phyloP scores from a whole-genome alignment of 2,888 invertebrate species.

The Ametastegia equiseti region DNA sequence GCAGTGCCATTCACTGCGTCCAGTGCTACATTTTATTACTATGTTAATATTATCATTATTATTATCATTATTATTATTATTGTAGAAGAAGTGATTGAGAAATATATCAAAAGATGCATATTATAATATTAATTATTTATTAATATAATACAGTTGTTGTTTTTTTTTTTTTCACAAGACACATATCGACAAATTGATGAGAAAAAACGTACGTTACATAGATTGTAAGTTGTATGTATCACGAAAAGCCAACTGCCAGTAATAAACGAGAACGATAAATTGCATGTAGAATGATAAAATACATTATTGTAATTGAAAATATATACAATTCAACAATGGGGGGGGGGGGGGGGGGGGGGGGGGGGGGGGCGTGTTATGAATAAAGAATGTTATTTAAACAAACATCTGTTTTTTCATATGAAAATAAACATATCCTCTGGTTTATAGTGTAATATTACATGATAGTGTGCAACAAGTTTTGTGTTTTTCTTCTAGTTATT shows the following conservation, averaged over 20 bases:
- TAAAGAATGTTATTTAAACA: constrained; percentile 14
- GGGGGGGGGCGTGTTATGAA: constrained; percentile 20
- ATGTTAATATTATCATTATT: constrained; percentile 20
- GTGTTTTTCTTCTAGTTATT: neutral
- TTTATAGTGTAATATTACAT: neutral
- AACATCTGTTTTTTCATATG: neutral
- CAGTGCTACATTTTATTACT: constrained; percentile 44
- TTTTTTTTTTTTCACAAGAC: neutral
- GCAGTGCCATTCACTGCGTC: constrained; percentile 45
- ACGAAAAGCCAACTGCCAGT: constrained; percentile 40
- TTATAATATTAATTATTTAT: constrained; percentile 36
- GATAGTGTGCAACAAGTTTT: neutral
- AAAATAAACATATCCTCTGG: neutral
- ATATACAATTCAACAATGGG: constrained; percentile 4
- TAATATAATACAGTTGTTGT: neutral
- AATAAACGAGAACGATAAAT: constrained; percentile 5
- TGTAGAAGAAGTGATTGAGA: constrained; percentile 36
- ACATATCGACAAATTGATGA: constrained; percentile 26
- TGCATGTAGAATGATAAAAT: neutral
- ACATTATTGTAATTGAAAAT: neutral
- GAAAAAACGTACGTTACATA: constrained; percentile 36
- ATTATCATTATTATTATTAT: constrained; percentile 22
- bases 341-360: neutral
- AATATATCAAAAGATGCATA: constrained; percentile 47
- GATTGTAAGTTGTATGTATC: neutral